phyloP scores from a whole-genome alignment of 2,888 invertebrate genomes.

The Gasteruption jaculator region DNA sequence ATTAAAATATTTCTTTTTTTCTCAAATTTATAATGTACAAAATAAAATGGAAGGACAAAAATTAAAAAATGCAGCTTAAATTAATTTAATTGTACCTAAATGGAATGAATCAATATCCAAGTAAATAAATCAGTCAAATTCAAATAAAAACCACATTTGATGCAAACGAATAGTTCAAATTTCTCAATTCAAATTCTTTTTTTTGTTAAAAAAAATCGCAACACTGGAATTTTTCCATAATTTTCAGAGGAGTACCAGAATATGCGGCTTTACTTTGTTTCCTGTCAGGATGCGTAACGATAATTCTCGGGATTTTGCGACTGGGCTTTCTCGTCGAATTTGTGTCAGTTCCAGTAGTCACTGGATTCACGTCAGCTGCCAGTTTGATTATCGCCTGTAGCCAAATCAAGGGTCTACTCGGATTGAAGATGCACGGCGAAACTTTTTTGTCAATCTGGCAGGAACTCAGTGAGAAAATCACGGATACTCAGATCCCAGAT shows the following conservation, averaged over 20 bases:
- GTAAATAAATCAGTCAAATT: too few species aligned
- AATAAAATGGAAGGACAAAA: background rate
- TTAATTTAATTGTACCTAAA: too few species aligned
- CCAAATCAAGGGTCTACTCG: slow-evolving; percentile 67
- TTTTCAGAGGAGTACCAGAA: slow-evolving; percentile 53
- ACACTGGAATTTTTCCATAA: slow-evolving; percentile 6
- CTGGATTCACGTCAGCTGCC: slow-evolving; percentile 73
- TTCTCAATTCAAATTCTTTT: too few species aligned
- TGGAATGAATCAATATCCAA: too few species aligned
- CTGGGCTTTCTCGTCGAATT: slow-evolving; percentile 72
- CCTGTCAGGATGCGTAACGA: slow-evolving; percentile 62
- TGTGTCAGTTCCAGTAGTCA: slow-evolving; percentile 70
- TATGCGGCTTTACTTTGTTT: slow-evolving; percentile 65
- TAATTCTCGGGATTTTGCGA: slow-evolving; percentile 62
- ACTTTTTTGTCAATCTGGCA: slow-evolving; percentile 61
- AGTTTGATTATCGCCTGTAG: slow-evolving; percentile 71
- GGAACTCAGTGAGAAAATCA: slow-evolving; percentile 56
- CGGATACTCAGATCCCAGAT: slow-evolving; percentile 58
- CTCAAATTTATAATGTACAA: background rate
- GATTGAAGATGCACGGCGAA: slow-evolving; percentile 60
- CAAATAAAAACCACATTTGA: too few species aligned
- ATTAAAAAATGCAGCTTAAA: too few species aligned
- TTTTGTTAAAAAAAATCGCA: too few species aligned
- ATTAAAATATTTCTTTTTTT: too few species aligned
- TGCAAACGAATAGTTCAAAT: too few species aligned